phyloP scores from a whole-genome alignment of 2,113 vertebrate genomes.

The Paedocypris sp. region DNA sequence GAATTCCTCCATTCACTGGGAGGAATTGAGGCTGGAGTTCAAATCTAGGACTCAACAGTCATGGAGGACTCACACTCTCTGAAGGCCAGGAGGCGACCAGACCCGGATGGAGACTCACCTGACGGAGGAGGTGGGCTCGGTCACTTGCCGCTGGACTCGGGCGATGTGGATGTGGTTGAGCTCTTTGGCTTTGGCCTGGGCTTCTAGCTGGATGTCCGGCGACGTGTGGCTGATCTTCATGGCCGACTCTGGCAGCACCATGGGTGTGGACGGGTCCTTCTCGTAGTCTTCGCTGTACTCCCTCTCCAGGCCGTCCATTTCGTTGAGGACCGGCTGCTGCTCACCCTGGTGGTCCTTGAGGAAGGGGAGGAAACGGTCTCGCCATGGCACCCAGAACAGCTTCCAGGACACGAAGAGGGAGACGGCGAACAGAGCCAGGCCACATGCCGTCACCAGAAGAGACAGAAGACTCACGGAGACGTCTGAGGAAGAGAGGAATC shows the following conservation, averaged over 20 bases:
- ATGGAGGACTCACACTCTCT: neutral
- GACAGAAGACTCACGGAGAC: constrained; percentile 66
- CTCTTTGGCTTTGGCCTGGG: constrained; percentile 68
- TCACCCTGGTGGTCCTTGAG: constrained; percentile 79
- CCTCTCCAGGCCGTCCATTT: constrained; percentile 75
- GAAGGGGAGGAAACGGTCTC: constrained; percentile 72
- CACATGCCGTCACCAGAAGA: constrained; percentile 64
- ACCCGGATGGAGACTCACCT: constrained; percentile 86
- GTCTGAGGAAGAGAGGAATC: constrained; percentile 41
- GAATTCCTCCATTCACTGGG: too few relatives aligned
- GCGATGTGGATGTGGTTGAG: constrained; percentile 67
- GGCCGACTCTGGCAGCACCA: constrained; percentile 66
- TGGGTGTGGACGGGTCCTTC: constrained; percentile 60
- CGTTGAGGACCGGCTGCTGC: constrained; percentile 71
- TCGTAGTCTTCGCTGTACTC: constrained; percentile 81
- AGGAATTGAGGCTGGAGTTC: too few relatives aligned
- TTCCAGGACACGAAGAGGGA: constrained; percentile 99
- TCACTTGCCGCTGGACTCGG: constrained; percentile 82
- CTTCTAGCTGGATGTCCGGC: constrained; percentile 82
- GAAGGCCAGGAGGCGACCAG: too few relatives aligned
- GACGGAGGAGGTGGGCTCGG: constrained; percentile 81
- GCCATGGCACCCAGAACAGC: constrained; percentile 93
- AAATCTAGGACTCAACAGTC: too few relatives aligned
- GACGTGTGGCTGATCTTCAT: constrained; percentile 98
- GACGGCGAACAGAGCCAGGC: constrained; percentile 89